A percentile compares a stretch with the other conserved stretches of the same genome.
phyloP scores from a whole-genome alignment of 2,113 vertebrate genomes.

The Sylvietta virens region DNA sequence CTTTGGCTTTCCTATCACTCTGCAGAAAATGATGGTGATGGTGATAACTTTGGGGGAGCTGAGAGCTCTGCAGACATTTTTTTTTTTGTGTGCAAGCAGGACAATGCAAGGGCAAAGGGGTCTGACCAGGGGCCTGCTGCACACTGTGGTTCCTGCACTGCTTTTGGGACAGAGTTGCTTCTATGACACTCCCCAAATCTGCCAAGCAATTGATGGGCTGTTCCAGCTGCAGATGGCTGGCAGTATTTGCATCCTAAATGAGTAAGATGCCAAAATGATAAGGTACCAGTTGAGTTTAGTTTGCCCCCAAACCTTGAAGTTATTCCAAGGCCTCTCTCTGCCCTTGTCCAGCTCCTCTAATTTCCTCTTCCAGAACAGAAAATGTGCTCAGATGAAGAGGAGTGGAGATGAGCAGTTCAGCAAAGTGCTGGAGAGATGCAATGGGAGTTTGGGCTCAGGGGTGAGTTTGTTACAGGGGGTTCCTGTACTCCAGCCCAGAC shows the following conservation, averaged over 20 bases:
- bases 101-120: not conserved
- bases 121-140: not conserved
- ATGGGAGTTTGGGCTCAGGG: not conserved
- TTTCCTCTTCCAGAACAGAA: not conserved
- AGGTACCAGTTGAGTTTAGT: not conserved
- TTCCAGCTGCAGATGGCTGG: not conserved
- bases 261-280: not conserved
- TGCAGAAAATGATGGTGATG: not conserved
- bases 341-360: not conserved
- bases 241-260: not conserved
- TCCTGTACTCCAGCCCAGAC: not conserved
- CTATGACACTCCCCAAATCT: not conserved
- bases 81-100: too few relatives aligned
- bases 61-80: not conserved
- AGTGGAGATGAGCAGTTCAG: not conserved
- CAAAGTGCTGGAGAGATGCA: not conserved
- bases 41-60: not conserved
- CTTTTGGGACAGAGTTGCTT: not conserved
- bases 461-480: accelerated
- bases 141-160: not conserved
- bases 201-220: not conserved
- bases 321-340: not conserved
- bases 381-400: not conserved
- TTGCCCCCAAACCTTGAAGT: not conserved
- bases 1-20: not conserved